phyloP scores from a whole-genome alignment of 2,113 vertebrate species.

The Ophthalmolycus amberensis region DNA sequence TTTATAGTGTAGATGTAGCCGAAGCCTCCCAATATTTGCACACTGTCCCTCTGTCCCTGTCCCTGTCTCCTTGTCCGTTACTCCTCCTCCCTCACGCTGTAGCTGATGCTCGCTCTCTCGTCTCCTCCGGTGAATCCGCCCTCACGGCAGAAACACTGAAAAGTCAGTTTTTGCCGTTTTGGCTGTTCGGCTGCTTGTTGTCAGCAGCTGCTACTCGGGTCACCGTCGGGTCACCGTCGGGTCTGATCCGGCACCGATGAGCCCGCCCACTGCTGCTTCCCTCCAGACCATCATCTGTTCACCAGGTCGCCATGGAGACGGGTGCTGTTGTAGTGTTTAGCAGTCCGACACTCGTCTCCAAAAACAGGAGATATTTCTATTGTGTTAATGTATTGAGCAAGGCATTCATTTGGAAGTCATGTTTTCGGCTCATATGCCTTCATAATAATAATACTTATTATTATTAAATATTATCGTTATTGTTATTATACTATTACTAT shows the following conservation, averaged over 20 bases:
- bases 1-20: too few relatives aligned
- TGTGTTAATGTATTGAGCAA: too few relatives aligned
- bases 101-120: too few relatives aligned
- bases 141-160: background rate
- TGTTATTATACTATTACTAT: too few relatives aligned
- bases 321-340: conserved; percentile 14
- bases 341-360: background rate
- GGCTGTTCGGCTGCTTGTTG: conserved; percentile 12
- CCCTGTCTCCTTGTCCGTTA: too few relatives aligned
- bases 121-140: background rate
- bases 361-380: background rate
- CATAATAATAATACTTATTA: too few relatives aligned
- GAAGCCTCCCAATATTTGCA: too few relatives aligned
- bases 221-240: conserved; percentile 13
- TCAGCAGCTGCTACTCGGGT: conserved; percentile 38
- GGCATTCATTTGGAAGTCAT: too few relatives aligned
- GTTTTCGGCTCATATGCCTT: too few relatives aligned
- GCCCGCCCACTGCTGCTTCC: conserved; percentile 21
- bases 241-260: conserved; percentile 21
- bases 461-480: too few relatives aligned
- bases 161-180: conserved; percentile 1
- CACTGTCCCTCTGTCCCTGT: too few relatives aligned
- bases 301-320: conserved; percentile 37
- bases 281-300: background rate
- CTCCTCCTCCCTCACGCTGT: background rate